Evolutionary conservation across 2,888 invertebrate species (phyloP).

Genomic region (Seladonia tumulorum): DNA sequence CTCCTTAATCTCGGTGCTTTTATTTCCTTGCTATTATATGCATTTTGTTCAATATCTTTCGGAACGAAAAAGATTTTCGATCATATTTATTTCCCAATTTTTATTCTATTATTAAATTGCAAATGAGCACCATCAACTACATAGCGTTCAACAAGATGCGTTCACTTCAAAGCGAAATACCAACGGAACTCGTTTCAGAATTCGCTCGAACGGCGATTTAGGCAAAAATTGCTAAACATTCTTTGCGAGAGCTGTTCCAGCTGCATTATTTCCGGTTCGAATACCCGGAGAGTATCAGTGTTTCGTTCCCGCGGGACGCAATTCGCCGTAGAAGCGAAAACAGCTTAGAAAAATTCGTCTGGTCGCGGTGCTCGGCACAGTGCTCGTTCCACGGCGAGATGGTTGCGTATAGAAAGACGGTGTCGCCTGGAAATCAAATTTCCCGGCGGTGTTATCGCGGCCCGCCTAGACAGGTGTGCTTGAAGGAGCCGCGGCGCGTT

Average conservation of each 20-base stretch:
- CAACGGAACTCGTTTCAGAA: background rate
- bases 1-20: background rate
- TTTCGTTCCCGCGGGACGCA: background rate
- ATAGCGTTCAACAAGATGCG: background rate
- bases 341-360: background rate
- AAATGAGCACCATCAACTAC: background rate
- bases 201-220: background rate
- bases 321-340: background rate
- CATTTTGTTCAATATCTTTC: no score
- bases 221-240: background rate
- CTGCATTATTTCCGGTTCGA: background rate
- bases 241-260: background rate
- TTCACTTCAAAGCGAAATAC: background rate
- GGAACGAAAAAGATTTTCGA: no score
- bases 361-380: background rate
- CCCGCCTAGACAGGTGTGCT: constrained; percentile 41
- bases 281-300: background rate
- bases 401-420: constrained; percentile 7
- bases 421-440: constrained; percentile 56
- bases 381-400: constrained; percentile 12
- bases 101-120: background rate
- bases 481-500: constrained; percentile 49
- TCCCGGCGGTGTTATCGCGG: constrained; percentile 59
- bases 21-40: background rate
- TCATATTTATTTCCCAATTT: no score